phyloP scores from a whole-genome alignment of 1,140 invertebrate species.

The Drosophila azteca region DNA sequence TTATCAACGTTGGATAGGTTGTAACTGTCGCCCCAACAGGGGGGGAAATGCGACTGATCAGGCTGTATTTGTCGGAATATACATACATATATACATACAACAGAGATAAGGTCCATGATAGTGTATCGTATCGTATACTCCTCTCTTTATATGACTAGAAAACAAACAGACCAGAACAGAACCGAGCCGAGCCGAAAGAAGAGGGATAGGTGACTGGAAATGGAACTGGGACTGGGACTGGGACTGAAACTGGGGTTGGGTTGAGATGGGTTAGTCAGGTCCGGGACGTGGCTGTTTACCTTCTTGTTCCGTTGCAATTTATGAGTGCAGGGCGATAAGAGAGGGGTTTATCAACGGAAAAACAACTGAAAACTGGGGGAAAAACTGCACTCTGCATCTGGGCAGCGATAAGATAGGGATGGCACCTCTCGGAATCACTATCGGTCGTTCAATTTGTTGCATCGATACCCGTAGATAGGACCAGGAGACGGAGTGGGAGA shows the following conservation, averaged over 20 bases:
- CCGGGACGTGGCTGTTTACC: constrained; percentile 58
- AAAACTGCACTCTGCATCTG: constrained; percentile 78
- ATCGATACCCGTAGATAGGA: constrained; percentile 27
- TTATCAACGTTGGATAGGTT: constrained; percentile 40
- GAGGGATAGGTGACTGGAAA: constrained; percentile 33
- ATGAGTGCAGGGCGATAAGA: constrained; percentile 70
- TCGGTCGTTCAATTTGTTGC: constrained; percentile 50
- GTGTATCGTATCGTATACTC: constrained; percentile 19
- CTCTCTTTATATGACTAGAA: constrained; percentile 56
- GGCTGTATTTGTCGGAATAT: constrained; percentile 10
- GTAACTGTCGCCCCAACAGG: constrained; percentile 8
- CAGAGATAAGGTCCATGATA: constrained; percentile 59
- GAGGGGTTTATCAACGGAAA: constrained; percentile 48
- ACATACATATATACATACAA: constrained; percentile 65
- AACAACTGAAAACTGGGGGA: constrained; percentile 19
- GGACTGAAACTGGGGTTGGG: constrained; percentile 4
- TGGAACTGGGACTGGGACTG: constrained; percentile 9
- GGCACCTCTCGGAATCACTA: constrained; percentile 56
- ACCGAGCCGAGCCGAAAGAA: neutral
- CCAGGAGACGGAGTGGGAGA: neutral
- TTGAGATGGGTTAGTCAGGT: constrained; percentile 63
- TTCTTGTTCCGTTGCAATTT: constrained; percentile 79
- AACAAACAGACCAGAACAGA: constrained; percentile 45
- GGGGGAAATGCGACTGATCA: constrained; percentile 63
- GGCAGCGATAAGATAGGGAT: constrained; percentile 65